Conservation (phyloP, 2,888 invertebrate genomes). For the Amitus sp. region DNA sequence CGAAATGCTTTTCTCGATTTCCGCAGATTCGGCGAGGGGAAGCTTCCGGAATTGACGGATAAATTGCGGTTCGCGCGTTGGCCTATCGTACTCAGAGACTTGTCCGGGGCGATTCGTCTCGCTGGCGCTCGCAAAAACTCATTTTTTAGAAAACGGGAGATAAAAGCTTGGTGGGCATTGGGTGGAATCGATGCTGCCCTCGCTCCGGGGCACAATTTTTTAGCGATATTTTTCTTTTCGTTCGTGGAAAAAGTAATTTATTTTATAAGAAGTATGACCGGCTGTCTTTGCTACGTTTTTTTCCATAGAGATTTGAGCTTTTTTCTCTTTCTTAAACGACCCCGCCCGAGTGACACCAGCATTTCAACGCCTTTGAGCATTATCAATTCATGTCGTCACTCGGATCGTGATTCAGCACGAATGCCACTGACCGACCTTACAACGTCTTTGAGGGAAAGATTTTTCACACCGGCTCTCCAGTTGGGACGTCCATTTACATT, state of each 20-base stretch:
- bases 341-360: slow-evolving; percentile 3
- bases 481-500: not conserved
- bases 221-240: slow-evolving; percentile 33
- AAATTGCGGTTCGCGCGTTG: slow-evolving; percentile 5
- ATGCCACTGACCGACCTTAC: slow-evolving; percentile 19
- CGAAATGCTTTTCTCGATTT: too few relatives aligned
- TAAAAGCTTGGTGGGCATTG: slow-evolving; percentile 24
- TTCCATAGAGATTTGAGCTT: not conserved
- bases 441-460: slow-evolving; percentile 3
- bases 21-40: too few relatives aligned
- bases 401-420: slow-evolving; percentile 31
- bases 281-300: slow-evolving; percentile 22
- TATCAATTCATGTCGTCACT: slow-evolving; percentile 34
- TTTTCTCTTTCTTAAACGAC: slow-evolving; percentile 5
- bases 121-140: slow-evolving; percentile 15
- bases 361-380: slow-evolving; percentile 26
- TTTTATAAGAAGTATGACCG: slow-evolving; percentile 26
- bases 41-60: not conserved
- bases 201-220: slow-evolving; percentile 32
- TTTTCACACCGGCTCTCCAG: slow-evolving; percentile 1
- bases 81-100: too few relatives aligned
- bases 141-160: slow-evolving; percentile 27
- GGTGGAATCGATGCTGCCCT: slow-evolving; percentile 32
- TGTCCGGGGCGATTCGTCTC: slow-evolving; percentile 21
- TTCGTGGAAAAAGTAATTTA: slow-evolving; percentile 30